Conservation (phyloP, 92 coral and sea anemone genomes). For the Montipora capitata region DNA sequence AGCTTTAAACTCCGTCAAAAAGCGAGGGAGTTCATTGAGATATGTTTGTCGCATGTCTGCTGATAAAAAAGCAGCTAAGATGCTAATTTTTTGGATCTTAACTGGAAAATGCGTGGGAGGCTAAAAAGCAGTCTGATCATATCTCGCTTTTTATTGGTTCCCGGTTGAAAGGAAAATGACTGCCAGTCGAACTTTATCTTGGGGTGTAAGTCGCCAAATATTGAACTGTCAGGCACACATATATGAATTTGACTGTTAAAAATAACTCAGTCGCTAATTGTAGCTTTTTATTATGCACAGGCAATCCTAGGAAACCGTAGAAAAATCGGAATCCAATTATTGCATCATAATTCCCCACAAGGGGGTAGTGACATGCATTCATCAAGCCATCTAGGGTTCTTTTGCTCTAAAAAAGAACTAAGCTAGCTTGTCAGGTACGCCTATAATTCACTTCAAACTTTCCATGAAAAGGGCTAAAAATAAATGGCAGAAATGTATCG, state of each 20-base stretch:
- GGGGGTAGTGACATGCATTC: constrained; percentile 19
- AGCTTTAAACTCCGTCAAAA: constrained; percentile 43
- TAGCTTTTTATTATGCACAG: not conserved
- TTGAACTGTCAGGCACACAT: constrained; percentile 46
- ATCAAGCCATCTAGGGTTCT: not conserved
- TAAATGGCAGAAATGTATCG: not conserved
- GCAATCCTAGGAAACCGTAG: not conserved
- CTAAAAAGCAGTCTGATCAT: constrained; percentile 36
- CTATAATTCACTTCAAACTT: not conserved
- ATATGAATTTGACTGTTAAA: not conserved
- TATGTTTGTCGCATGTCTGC: constrained; percentile 51
- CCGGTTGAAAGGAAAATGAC: constrained; percentile 49
- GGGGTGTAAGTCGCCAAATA: constrained; percentile 42
- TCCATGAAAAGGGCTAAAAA: too few relatives aligned
- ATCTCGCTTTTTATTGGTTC: constrained; percentile 45
- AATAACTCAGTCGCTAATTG: not conserved
- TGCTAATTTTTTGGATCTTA: constrained; percentile 59
- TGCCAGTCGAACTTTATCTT: constrained; percentile 48
- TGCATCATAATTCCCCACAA: constrained; percentile 18
- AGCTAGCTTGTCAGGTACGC: not conserved
- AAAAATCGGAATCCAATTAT: not conserved
- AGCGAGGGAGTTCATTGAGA: constrained; percentile 69
- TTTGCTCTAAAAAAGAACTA: not conserved
- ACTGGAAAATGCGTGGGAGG: constrained; percentile 58
- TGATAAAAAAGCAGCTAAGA: constrained; percentile 58